phyloP scores from a whole-genome alignment of 1,140 invertebrate species.

The Apis cerana region DNA sequence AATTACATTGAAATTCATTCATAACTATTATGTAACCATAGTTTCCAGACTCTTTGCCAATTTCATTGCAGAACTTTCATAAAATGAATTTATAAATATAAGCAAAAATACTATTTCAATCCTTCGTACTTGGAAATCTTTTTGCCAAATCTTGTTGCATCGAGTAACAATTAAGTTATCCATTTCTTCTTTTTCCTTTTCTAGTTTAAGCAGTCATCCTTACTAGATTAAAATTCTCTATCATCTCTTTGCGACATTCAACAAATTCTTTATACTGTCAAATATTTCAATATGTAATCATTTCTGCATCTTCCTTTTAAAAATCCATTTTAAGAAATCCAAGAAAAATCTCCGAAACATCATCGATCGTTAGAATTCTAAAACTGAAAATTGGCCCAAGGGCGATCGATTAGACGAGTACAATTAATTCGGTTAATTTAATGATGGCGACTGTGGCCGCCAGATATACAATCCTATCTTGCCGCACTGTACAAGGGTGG shows the following conservation, averaged over 20 bases:
- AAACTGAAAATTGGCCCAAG: conserved; percentile 10
- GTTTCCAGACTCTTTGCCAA: neutral
- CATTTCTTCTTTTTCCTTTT: conserved; percentile 7
- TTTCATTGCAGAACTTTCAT: neutral
- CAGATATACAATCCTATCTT: conserved; percentile 31
- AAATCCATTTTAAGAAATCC: neutral
- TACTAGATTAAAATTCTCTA: neutral
- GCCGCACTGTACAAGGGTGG: conserved; percentile 59
- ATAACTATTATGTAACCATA: neutral
- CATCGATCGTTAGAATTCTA: conserved; percentile 3
- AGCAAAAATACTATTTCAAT: neutral
- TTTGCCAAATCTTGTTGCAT: neutral
- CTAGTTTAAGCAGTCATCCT: conserved; percentile 7
- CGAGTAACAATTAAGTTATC: conserved; percentile 4
- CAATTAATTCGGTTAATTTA: conserved; percentile 35
- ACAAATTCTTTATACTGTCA: neutral
- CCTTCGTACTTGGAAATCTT: neutral
- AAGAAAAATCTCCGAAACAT: neutral
- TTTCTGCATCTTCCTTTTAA: neutral
- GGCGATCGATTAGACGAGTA: conserved; percentile 16
- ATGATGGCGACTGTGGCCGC: conserved; percentile 19
- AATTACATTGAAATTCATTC: neutral
- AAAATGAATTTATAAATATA: neutral
- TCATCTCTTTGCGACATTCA: neutral
- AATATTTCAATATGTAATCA: neutral